Evolutionary conservation across 2,888 invertebrate species (phyloP), one percentile per base, ranked within the genome.

Genomic region (Agrotis clavis): DNA sequence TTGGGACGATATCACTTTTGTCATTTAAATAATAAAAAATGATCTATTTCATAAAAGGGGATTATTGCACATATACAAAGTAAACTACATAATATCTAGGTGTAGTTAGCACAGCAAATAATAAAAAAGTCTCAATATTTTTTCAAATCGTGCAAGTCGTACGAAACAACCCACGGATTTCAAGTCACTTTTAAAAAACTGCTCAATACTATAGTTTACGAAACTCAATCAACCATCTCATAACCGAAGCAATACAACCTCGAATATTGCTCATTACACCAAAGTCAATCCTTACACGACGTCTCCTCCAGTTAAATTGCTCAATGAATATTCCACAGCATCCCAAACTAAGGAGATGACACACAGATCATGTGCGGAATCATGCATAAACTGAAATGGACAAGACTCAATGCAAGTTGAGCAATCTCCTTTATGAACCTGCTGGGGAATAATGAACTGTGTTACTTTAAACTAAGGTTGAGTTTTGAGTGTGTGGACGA

Each of bases 331-430:
- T 85, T 85, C 80, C 68, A 79, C 62, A 60, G 70, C 68, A 67
- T 79, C 47, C 63, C 74, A 48, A 76, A 67, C 77, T 81, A 79
- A 80, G 80, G 75, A 76, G 79, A 85, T 85, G 82, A 85, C 77
- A 82, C 79, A 57, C 76, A 81, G 79, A 82, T 85, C 85, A 84
- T 67, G 80, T 61, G 71, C 73, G 65, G 84, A 85, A 85, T 85
- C 85, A 85, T 85, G 85, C 85, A 85, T 85, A 85, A 85, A 85
- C 65, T 70, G 69, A 77, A 77, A 78, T 78, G 71, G 76, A 77
- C 75, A 79, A 70, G 72, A 56, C 68, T 74, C 65, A 60, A 75
- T 84, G 77, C 78, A 75, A 77, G 73, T 68, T 59, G 74, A 47
- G 70, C 71, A 74, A 78, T 79, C 67, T 67, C 65, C 21, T 50